These are phyloP conservation scores for Picus viridis DNA, from an alignment of 2,797 vertebrate genomes.

Conservation along the genomic window DNA sequence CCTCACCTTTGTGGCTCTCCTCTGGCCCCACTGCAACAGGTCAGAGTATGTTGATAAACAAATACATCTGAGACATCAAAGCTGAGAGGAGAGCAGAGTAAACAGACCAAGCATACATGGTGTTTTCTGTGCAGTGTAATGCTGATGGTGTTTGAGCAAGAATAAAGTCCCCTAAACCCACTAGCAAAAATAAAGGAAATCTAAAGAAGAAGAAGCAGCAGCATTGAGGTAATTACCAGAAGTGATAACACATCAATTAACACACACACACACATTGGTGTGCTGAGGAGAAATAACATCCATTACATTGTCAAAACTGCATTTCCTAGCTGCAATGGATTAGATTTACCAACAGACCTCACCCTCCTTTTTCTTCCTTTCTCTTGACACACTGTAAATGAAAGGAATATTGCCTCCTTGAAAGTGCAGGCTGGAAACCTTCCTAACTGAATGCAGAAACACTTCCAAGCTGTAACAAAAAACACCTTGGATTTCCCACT, in stretches of 20 bases:
- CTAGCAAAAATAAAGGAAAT: not conserved
- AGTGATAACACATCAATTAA: not conserved
- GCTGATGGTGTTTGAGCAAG: not conserved
- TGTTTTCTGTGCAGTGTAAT: not conserved
- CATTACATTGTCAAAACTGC: not conserved
- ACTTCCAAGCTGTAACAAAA: too few relatives aligned
- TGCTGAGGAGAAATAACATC: not conserved
- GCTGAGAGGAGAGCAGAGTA: not conserved
- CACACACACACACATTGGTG: not conserved
- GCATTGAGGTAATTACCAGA: not conserved
- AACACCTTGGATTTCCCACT: too few relatives aligned
- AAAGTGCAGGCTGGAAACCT: too few relatives aligned
- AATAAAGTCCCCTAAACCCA: not conserved
- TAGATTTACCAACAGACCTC: not conserved
- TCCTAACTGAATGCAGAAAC: too few relatives aligned
- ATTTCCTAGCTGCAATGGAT: slow-evolving; percentile 22
- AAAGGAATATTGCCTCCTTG: too few relatives aligned
- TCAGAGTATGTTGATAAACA: not conserved
- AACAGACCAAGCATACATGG: not conserved
- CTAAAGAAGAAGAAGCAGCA: not conserved
- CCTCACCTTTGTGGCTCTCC: too few relatives aligned
- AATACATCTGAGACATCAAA: not conserved
- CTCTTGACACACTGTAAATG: too few relatives aligned
- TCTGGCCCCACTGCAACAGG: not conserved
- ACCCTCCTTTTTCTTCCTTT: too few relatives aligned